phyloP scores from a whole-genome alignment of 2,888 invertebrate genomes.

The Plemyria rubiginata region DNA sequence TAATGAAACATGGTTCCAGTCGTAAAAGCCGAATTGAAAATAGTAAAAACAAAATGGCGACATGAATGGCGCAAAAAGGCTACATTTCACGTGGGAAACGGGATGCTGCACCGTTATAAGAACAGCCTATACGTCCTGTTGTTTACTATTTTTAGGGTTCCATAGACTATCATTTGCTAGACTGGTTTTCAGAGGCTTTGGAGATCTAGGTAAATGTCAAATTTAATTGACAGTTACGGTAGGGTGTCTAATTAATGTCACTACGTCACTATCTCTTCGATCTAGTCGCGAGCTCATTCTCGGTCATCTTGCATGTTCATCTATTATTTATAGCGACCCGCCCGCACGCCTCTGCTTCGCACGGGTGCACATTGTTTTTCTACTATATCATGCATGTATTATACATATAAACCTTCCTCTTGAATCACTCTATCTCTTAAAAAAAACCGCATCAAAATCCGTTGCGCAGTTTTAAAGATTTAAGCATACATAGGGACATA shows the following conservation, averaged over 20 bases:
- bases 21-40: conserved; percentile 24
- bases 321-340: too few species aligned
- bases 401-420: too few species aligned
- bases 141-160: conserved; percentile 45
- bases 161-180: conserved; percentile 19
- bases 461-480: too few species aligned
- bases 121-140: conserved; percentile 46
- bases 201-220: conserved; percentile 9
- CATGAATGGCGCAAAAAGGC: conserved; percentile 36
- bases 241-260: not conserved
- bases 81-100: conserved; percentile 50
- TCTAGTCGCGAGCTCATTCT: too few species aligned
- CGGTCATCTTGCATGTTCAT: too few species aligned
- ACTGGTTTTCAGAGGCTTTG: conserved; percentile 1
- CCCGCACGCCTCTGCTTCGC: too few species aligned
- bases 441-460: too few species aligned
- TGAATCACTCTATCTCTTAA: too few species aligned
- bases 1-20: conserved; percentile 5
- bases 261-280: not conserved
- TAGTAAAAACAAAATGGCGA: conserved; percentile 41
- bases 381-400: too few species aligned
- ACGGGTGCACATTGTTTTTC: too few species aligned
- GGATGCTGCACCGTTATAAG: conserved; percentile 50
- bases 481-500: too few species aligned
- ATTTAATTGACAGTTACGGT: not conserved